Conservation (phyloP, 37 sponge, comb jelly and placozoan species). For the Oopsacas minuta region DNA sequence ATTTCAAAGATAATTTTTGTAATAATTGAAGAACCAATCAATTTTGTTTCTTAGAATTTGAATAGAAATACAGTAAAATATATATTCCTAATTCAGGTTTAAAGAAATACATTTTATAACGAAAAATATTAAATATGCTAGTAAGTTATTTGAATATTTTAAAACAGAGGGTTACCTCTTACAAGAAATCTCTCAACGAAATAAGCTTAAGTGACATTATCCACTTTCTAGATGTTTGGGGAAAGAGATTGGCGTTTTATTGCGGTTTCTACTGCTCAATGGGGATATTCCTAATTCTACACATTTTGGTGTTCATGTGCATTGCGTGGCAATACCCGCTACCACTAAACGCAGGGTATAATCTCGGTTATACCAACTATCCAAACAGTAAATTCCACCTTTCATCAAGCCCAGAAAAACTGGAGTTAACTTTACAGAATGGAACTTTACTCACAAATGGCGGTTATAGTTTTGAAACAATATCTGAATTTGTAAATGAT, state of each 20-base stretch:
- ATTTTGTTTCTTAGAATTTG: not conserved
- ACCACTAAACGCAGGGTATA: not conserved
- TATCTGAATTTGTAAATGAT: not conserved
- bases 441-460: not conserved
- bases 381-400: constrained; percentile 2
- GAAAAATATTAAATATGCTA: not conserved
- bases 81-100: too few species aligned
- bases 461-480: not conserved
- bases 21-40: not conserved
- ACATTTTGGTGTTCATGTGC: not conserved
- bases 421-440: not conserved
- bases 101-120: too few species aligned
- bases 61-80: not conserved
- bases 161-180: not conserved
- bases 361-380: constrained; percentile 11
- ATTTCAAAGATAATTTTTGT: not conserved
- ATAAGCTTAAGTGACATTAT: not conserved
- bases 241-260: not conserved
- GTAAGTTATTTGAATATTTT: not conserved
- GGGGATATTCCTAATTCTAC: constrained; percentile 5
- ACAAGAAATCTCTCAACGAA: not conserved
- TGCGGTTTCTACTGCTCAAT: not conserved
- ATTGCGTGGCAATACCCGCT: not conserved
- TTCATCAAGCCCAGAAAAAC: not conserved
- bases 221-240: not conserved